phyloP scores from a whole-genome alignment of 2,113 vertebrate genomes.

The Corythornis madagascariensis region DNA sequence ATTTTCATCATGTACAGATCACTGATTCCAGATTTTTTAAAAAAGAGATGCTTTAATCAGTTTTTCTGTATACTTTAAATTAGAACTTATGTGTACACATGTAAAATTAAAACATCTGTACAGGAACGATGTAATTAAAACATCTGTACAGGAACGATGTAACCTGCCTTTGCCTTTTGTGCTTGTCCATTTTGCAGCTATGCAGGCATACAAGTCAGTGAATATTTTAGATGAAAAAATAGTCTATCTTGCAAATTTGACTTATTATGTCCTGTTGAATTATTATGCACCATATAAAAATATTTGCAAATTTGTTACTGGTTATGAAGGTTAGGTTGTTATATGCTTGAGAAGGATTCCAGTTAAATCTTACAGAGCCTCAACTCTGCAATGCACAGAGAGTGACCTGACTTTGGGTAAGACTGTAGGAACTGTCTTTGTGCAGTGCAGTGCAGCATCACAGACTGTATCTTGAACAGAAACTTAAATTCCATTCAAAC shows the following conservation, averaged over 20 bases:
- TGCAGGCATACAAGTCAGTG: not conserved
- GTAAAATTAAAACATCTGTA: not conserved
- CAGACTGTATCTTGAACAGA: not conserved
- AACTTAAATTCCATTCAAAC: not conserved
- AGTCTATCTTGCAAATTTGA: not conserved
- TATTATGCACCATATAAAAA: not conserved
- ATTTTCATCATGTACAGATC: not conserved
- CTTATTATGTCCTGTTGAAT: not conserved
- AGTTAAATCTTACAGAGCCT: not conserved
- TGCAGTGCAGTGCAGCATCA: not conserved
- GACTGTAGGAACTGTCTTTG: not conserved
- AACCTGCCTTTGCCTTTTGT: not conserved
- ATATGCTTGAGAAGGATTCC: not conserved
- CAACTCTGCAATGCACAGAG: not conserved
- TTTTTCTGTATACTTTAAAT: not conserved
- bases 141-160: not conserved
- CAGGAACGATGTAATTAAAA: not conserved
- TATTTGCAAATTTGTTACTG: not conserved
- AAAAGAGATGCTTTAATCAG: not conserved
- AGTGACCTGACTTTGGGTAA: not conserved
- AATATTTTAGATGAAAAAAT: not conserved
- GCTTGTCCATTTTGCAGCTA: not conserved
- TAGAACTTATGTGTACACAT: fast-evolving
- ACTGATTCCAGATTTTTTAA: not conserved
- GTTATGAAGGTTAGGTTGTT: not conserved